Evolutionary conservation across 2,888 invertebrate species (phyloP), one percentile per base, ranked within the genome.

Genomic region (Auanema sp.): DNA sequence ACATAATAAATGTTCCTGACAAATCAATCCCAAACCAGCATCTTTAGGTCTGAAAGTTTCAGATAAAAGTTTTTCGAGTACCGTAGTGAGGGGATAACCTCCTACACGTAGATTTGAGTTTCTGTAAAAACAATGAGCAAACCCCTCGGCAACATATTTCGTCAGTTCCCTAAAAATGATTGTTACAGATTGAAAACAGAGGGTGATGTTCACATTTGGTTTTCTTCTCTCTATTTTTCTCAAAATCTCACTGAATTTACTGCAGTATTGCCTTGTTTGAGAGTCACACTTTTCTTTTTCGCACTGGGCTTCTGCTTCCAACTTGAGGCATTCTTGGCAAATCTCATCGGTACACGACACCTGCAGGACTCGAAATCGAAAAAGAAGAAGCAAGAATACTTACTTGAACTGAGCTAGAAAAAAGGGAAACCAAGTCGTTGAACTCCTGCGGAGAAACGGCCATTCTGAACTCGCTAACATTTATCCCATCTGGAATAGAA

Each of bases 401-500:
- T 41, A 62, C 73, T 8, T 56, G 57, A 58, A 53, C 68, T n/a
- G 51, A 65, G 1, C 61, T 44, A 3, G 58, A 54, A 49, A 74
- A 74, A 33, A 66, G 67, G 0, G 14, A 33, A 0, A 21, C 56
- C 42, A 81, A 57, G 23, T 62, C 50, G 1, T 66, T 56, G 80
- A 80, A 81, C 53, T 81, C 81, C 23, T 75, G 71, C 0, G 65
- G 64, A 5, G 70, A 66, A 0, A 73, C 70, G 0, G 68, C 58
- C 43, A 60, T 64, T 11, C 76, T 69, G 58, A 71, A 75, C 51
- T 76, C 72, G 61, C 49, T 58, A 42, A 64, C 64, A 51, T 76
- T 76, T 24, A 72, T 50, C 3, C 68, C 65, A 10, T 64, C 69
- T 69, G 43, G 21, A 60, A 62, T 47, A 40, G 43, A 43, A 12